Base-by-base conservation (phyloP, 2,888 invertebrate genomes). In the Brassicogethes aeneus region DNA sequence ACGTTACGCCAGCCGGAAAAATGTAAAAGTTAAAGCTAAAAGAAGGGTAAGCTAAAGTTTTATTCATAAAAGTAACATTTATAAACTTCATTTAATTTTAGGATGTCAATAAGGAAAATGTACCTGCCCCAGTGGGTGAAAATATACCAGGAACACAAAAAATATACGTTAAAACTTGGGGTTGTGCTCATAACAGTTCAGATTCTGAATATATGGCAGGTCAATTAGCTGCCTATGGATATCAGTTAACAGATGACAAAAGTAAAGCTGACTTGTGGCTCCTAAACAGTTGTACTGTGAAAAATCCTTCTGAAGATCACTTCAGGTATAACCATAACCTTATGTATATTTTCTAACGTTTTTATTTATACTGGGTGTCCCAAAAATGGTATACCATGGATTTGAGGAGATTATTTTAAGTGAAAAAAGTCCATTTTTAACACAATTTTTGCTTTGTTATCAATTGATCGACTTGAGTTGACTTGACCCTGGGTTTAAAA, bases 151-250 rank as follows among this genome's bases (percentile, higher is more conserved):
- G 92, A 1, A 88, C 87, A 0, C 82, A 88, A 66, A 80, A 73
- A 34, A 77, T 93, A 34, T 92, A 81, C 56, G 77, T 95, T 1
- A 92, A 92, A 69, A 96, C 95, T 42, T 96, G 95, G 96, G 96
- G 96, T 2, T 97, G 96, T 66, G 87, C 95, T 0, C 97, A 99
- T 70, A 99, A 99, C 68, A 94, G 82, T 64, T 94, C 94, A 0
- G 97, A 99, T 66, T 88, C 92, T 1, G 97, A 99, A 71, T 99
- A 99, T 64, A 99, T 99, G 97, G 93, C 94, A 0, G 97, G 97
- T 0, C 82, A 94, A 54, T 70, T 99, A 42, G 84, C 89, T 0
- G 77, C 85, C 0, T 88, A 85, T 57, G 96, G 95, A 0, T 96
- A 94, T 65, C 77, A 75, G 40, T 73, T 95, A 35, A 88, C 86